phyloP scores from a whole-genome alignment of 2,888 invertebrate genomes.

The Cetonia aurata region DNA sequence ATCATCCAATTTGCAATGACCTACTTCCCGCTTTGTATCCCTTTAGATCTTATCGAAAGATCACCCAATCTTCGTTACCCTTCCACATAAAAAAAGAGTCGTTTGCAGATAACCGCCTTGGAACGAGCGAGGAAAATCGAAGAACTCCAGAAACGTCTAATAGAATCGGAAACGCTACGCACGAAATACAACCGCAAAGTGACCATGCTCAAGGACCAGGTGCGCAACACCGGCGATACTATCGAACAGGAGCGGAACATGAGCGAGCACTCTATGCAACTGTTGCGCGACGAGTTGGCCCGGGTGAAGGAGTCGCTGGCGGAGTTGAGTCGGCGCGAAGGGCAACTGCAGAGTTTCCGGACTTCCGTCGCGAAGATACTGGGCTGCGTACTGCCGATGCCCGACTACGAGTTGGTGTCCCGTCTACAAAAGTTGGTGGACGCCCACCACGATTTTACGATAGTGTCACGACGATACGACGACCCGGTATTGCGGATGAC shows the following conservation, averaged over 20 bases:
- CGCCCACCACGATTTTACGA: constrained; percentile 88
- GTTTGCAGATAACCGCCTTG: constrained; percentile 80
- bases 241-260: constrained; percentile 79
- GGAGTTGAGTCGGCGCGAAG: constrained; percentile 81
- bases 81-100: constrained; percentile 36
- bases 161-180: constrained; percentile 84
- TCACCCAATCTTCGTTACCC: background rate
- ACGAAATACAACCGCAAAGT: constrained; percentile 81
- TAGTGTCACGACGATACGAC: constrained; percentile 83
- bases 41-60: constrained; percentile 10
- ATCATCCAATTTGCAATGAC: too few relatives aligned
- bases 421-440: constrained; percentile 86
- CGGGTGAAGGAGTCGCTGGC: constrained; percentile 80
- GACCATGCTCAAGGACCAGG: constrained; percentile 79
- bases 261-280: constrained; percentile 77
- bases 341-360: constrained; percentile 82
- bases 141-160: constrained; percentile 83
- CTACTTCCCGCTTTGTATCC: background rate
- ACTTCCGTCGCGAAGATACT: constrained; percentile 71
- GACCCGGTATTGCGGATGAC: constrained; percentile 69
- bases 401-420: constrained; percentile 73
- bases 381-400: constrained; percentile 69
- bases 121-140: constrained; percentile 88
- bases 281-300: constrained; percentile 82
- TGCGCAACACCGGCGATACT: constrained; percentile 75